Base-by-base conservation (phyloP, 2,888 invertebrate species). In the Rhorus exstirpatorius region DNA sequence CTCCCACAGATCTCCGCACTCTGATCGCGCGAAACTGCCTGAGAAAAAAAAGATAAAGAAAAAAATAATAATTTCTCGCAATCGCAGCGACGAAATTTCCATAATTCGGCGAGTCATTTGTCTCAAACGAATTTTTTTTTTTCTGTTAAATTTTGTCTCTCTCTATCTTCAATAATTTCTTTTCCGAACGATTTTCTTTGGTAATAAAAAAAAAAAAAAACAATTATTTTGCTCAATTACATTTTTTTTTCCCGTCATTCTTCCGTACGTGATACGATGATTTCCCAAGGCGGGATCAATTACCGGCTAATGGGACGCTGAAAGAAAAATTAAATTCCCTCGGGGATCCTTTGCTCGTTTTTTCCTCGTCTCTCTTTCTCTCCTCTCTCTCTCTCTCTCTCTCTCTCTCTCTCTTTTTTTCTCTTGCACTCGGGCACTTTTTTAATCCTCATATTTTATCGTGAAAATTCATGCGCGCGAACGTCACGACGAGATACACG, bases 401-500 rank as follows among this genome's bases (percentile, higher is more conserved):
- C 41, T 21, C 21, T 12, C 6, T 44, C 44, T 17, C 58, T 58
- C 35, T 3, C 4, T 8, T 44, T 41, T 26, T 61, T 24, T 58
- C 7, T 63, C 44, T 46, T 44, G 46, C 24, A n/a, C 38, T 38
- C 38, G 3, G 10, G 38, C 10, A 24, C 26, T n/a, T 63, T 46
- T 41, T 26, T 24, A 7, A 46, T 65, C 12, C 41, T 46, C 24
- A 31, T 12, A 70, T 70, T 70, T 63, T 24, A 14, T 17, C 24
- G n/a, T 44, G 38, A 44, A 21, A 21, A 63, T 8, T 10, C 38
- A 8, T 10, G 55, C 26, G 55, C 26, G 10, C 19, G 38, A 35
- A 51, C 67, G 67, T 67, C 21, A 67, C 51, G 67, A 65, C 35
- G 68, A 38, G 35, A 38, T n/a, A 55, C n/a, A 58, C 26, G 51